A percentile compares a stretch with the other conserved stretches of the same genome.
phyloP scores from a whole-genome alignment of 1,140 invertebrate genomes.

The Arion vulgaris region DNA sequence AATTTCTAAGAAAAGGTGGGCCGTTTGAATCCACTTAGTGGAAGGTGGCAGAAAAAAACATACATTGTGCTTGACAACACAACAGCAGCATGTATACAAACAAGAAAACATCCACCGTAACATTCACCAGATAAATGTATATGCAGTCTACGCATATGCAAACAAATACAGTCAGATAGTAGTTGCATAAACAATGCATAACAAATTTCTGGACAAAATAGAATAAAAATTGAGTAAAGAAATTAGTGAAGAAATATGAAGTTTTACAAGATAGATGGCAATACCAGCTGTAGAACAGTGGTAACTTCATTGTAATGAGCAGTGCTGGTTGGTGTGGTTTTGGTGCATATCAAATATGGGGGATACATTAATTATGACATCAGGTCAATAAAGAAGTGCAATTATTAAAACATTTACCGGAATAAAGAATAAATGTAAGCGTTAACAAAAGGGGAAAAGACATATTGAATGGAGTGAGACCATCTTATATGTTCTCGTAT shows the following conservation, averaged over 20 bases:
- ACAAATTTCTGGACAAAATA: background rate
- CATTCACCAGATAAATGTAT: background rate
- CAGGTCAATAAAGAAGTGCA: background rate
- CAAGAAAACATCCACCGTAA: background rate
- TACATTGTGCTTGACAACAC: background rate
- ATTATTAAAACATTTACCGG: background rate
- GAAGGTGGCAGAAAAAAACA: background rate
- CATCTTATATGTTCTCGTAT: background rate
- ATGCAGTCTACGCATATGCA: too few relatives aligned
- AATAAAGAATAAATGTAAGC: background rate
- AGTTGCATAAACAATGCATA: slow-evolving; percentile 6
- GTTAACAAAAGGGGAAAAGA: background rate
- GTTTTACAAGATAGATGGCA: background rate
- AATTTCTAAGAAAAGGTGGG: background rate
- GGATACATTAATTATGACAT: background rate
- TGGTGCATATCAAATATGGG: background rate
- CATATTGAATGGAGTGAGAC: background rate
- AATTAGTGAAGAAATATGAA: background rate
- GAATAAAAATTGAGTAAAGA: background rate
- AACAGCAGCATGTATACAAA: background rate
- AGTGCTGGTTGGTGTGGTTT: background rate
- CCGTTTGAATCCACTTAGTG: background rate
- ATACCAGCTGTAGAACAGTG: background rate
- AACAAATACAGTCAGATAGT: too few relatives aligned
- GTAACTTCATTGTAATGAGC: background rate